Evolutionary conservation across 2,797 vertebrate species (phyloP).

Genomic region (Luscinia luscinia): DNA sequence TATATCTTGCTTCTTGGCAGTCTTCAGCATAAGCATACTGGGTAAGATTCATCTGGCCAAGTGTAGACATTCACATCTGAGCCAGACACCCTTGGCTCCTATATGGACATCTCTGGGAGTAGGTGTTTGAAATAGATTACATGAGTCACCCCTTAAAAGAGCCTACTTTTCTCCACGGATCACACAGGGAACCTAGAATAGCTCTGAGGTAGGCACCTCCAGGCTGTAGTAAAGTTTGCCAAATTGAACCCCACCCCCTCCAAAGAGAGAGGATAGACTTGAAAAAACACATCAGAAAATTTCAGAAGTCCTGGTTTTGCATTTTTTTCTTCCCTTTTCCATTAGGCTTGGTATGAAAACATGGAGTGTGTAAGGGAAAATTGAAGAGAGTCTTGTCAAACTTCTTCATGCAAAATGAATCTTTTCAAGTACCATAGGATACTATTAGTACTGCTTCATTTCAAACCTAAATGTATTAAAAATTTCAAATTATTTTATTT

Average conservation of each 20-base stretch:
- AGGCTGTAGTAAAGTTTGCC: conserved; percentile 48
- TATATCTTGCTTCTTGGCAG: conserved; percentile 53
- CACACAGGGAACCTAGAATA: conserved; percentile 37
- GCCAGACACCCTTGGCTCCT: conserved; percentile 62
- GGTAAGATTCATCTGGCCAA: conserved; percentile 59
- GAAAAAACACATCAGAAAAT: neutral
- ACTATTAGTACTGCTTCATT: neutral
- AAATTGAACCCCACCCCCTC: conserved; percentile 37
- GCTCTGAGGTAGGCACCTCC: conserved; percentile 47
- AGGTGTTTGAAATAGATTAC: conserved; percentile 53
- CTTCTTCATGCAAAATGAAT: neutral
- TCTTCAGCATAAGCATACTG: conserved; percentile 22
- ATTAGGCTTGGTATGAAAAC: neutral
- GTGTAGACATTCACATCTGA: conserved; percentile 42
- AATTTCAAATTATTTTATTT: neutral
- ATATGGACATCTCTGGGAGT: conserved; percentile 41
- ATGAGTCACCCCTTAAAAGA: conserved; percentile 52
- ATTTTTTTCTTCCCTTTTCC: neutral
- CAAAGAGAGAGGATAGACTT: neutral
- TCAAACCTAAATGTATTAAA: neutral
- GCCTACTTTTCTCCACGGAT: neutral
- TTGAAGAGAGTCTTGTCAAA: neutral
- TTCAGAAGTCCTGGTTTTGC: neutral
- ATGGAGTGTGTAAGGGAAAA: neutral
- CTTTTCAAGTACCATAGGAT: neutral